A percentile compares a stretch with the other conserved stretches of the same genome.
These are phyloP conservation scores for Enteromius trimaculatus DNA, from an alignment of 2,797 vertebrate genomes.

Conservation along the genomic window DNA sequence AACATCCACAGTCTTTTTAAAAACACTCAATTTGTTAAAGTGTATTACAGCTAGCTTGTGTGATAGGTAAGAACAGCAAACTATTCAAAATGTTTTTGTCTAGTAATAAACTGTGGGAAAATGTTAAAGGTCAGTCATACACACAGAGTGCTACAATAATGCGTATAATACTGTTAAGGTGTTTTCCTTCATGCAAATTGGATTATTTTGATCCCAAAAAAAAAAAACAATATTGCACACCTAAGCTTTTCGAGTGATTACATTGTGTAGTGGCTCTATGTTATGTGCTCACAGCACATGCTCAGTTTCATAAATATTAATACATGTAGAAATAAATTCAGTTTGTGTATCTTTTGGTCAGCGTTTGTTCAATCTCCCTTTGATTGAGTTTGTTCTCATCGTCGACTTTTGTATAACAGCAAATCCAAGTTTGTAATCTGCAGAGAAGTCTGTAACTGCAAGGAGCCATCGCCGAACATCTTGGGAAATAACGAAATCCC, in stretches of 20 bases:
- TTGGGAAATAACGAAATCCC: not conserved
- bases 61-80: constrained; percentile 39
- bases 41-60: not conserved
- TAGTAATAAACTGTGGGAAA: constrained; percentile 16
- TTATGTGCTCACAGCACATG: constrained; percentile 37
- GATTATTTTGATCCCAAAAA: not conserved
- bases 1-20: constrained; percentile 39
- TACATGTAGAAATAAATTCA: constrained; percentile 33
- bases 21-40: constrained; percentile 11
- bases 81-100: constrained; percentile 45
- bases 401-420: constrained; percentile 14
- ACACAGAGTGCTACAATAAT: constrained; percentile 7
- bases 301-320: constrained; percentile 28
- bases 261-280: constrained; percentile 53
- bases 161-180: constrained; percentile 43
- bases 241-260: constrained; percentile 28
- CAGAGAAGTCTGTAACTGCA: not conserved
- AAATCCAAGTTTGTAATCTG: constrained; percentile 29
- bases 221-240: constrained; percentile 28
- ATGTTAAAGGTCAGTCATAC: constrained; percentile 32
- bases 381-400: not conserved
- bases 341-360: constrained; percentile 22
- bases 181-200: constrained; percentile 14
- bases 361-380: not conserved
- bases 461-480: not conserved